Base-by-base conservation (phyloP, 1,140 invertebrate genomes). In the Meloidogyne exigua region DNA sequence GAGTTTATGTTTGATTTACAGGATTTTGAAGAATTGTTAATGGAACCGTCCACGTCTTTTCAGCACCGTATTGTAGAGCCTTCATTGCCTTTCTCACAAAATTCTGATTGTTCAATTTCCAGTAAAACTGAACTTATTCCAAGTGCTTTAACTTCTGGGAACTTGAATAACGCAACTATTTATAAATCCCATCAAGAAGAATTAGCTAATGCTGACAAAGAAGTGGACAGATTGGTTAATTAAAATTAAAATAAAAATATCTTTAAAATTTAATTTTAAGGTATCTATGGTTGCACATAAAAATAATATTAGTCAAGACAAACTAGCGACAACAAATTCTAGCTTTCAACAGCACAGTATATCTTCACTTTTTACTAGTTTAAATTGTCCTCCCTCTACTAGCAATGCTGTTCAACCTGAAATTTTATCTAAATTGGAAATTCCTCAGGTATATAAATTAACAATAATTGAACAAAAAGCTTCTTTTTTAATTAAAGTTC, bases 171-270 rank as follows among this genome's bases (percentile, higher is more conserved):
- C 11, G 23, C 23, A 32, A 21, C n/a, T 63, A 15, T 28, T n/a
- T 21, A 78, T n/a, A 39, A 76, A 76, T 63, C 32, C 10, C 79
- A 63, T 26, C 9, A 28, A 18, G 77, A 79, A 15, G 77, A 79
- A 39, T 62, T 79, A 36, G 79, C 77, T 10, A 80, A 78, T 49
- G 77, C 78, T 11, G 77, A 79, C 49, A 80, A 71, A 10, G 77
- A 79, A 57, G 32, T 79, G 76, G 77, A 79, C 28, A 70, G 77
- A 73, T 44, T 79, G 13, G 77, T 79, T 4, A 36, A 7, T 65
- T 13, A 7, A 10, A 7, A 11, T n/a, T 44, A 26, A 57, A 49
- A 32, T 0, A 62, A 0, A 10, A 62, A 62, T 12, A 26, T 63
- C 18, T 18, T 11, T 15, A 11, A 64, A 62, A 62, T 65, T 65